A percentile compares a stretch with the other conserved stretches of the same genome.
phyloP scores from a whole-genome alignment of 1,140 invertebrate genomes.

The Drosophila busckii region DNA sequence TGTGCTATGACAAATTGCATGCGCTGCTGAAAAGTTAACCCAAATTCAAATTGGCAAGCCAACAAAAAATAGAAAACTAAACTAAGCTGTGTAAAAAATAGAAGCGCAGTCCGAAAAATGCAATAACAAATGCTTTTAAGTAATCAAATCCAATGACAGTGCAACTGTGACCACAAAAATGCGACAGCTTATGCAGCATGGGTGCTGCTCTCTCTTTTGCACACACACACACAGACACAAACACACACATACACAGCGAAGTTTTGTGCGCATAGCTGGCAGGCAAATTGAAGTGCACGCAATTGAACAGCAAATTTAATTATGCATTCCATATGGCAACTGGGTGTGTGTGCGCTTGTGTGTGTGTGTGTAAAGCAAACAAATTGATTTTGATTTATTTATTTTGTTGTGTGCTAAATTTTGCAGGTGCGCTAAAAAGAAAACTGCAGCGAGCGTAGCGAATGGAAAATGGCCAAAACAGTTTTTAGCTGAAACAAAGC shows the following conservation, averaged over 20 bases:
- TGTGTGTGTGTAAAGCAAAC: slow-evolving; percentile 45
- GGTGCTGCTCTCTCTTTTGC: too few species aligned
- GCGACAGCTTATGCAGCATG: too few species aligned
- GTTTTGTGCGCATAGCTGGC: slow-evolving; percentile 36
- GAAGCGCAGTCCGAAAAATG: too few species aligned
- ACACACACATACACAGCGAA: too few species aligned
- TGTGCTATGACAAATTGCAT: too few species aligned
- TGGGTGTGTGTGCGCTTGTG: slow-evolving; percentile 29
- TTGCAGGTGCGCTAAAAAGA: slow-evolving; percentile 8
- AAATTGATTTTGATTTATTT: slow-evolving; percentile 76
- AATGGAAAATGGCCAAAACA: slow-evolving; percentile 6
- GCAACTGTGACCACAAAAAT: slow-evolving; percentile 24
- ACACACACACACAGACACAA: too few species aligned
- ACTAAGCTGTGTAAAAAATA: too few species aligned
- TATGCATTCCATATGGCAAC: slow-evolving; percentile 63
- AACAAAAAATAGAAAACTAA: too few species aligned
- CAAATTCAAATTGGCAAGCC: too few species aligned
- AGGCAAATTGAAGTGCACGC: slow-evolving; percentile 64
- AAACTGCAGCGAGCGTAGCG: not conserved
- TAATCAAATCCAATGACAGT: slow-evolving; percentile 18
- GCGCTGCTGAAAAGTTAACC: too few species aligned
- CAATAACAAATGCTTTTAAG: slow-evolving; percentile 15
- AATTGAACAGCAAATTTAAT: slow-evolving; percentile 74
- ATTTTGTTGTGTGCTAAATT: slow-evolving; percentile 48
- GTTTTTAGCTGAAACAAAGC: slow-evolving; percentile 18